phyloP scores from a whole-genome alignment of 2,113 vertebrate genomes.

The Synodontis membranacea region DNA sequence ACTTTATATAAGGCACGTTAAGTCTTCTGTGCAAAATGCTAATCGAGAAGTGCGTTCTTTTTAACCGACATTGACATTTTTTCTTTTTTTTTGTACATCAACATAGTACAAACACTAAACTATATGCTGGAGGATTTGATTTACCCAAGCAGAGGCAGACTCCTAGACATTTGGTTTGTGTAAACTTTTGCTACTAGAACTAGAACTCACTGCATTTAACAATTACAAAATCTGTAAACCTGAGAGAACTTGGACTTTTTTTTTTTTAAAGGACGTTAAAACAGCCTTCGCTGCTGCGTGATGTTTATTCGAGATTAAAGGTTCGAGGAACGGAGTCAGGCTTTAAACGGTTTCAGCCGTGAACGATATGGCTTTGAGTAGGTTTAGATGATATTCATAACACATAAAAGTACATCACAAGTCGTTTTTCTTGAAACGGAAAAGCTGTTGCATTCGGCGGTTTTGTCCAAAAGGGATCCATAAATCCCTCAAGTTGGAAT shows the following conservation, averaged over 20 bases:
- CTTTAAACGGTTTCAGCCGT: neutral
- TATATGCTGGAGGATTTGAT: neutral
- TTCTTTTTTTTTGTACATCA: neutral
- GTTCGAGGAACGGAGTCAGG: neutral
- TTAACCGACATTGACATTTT: neutral
- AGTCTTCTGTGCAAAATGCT: constrained; percentile 27
- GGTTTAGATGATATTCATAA: neutral
- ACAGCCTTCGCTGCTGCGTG: neutral
- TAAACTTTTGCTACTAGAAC: neutral
- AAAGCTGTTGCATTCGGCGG: neutral
- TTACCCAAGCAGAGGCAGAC: neutral
- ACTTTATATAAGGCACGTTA: constrained; percentile 66
- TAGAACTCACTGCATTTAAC: neutral
- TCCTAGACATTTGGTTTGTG: neutral
- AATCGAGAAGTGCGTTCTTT: neutral
- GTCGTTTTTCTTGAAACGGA: neutral
- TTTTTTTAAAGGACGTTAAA: neutral
- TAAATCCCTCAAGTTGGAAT: neutral
- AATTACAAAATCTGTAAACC: constrained; percentile 1
- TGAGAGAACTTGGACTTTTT: neutral
- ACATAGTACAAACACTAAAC: neutral
- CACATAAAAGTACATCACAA: neutral
- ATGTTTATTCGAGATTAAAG: neutral
- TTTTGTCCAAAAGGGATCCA: neutral
- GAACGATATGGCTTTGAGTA: neutral